Conservation (phyloP, 2,797 vertebrate genomes). For the Lepidocolaptes lacrymiger region DNA sequence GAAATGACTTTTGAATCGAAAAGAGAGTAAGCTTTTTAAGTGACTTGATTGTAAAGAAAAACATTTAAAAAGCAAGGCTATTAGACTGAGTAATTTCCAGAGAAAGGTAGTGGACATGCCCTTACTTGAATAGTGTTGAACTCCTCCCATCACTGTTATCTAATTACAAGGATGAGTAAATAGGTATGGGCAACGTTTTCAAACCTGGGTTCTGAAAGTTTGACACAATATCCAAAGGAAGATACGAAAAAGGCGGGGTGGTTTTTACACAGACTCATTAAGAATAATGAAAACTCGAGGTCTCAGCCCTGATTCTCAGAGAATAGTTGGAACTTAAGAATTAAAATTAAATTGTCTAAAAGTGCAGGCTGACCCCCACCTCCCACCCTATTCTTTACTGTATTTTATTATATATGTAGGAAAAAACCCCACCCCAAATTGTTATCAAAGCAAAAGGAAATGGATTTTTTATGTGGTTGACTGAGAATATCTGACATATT, state of each 20-base stretch:
- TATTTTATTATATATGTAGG: neutral
- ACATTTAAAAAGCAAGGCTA: constrained; percentile 2
- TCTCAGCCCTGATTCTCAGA: neutral
- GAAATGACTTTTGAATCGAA: neutral
- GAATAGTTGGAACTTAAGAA: neutral
- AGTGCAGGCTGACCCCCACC: neutral
- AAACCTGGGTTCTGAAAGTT: constrained; percentile 24
- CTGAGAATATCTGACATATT: neutral
- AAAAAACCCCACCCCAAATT: neutral
- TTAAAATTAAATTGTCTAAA: neutral
- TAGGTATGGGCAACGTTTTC: constrained; percentile 63
- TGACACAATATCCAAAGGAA: constrained; percentile 57
- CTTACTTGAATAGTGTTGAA: constrained; percentile 45
- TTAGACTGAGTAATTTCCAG: constrained; percentile 52
- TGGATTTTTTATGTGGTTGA: neutral
- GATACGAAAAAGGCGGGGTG: neutral
- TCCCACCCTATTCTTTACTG: fast-evolving
- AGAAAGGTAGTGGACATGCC: constrained; percentile 35
- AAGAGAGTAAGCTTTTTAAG: neutral
- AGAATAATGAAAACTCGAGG: neutral
- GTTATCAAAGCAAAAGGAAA: neutral
- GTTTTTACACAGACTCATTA: neutral
- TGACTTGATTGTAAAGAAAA: constrained; percentile 7
- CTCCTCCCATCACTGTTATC: constrained; percentile 67
- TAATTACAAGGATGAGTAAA: constrained; percentile 70